Evolutionary conservation across 2,888 invertebrate genomes (phyloP).

Genomic region (Iphiclides podalirius): DNA sequence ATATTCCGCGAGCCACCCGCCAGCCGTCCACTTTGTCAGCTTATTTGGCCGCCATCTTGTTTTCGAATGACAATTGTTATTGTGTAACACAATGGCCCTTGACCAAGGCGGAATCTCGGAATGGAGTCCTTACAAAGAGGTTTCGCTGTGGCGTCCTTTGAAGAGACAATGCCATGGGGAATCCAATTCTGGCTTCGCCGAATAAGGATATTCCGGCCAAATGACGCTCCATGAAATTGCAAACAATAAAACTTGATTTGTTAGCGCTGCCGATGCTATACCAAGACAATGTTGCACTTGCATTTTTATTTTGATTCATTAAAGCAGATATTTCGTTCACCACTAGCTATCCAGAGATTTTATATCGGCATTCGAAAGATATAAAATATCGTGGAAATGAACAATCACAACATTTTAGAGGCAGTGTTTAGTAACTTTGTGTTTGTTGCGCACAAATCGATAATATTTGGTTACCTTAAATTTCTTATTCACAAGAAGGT

Average conservation of each 20-base stretch:
- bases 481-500: not conserved
- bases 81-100: constrained; percentile 55
- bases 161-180: constrained; percentile 34
- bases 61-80: constrained; percentile 63
- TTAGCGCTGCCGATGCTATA: constrained; percentile 5
- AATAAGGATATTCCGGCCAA: constrained; percentile 27
- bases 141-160: constrained; percentile 25
- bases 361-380: constrained; percentile 10
- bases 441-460: too few relatives aligned
- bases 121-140: constrained; percentile 16
- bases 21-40: constrained; percentile 49
- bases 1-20: constrained; percentile 49
- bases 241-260: constrained; percentile 20
- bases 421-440: too few relatives aligned
- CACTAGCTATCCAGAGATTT: constrained; percentile 15
- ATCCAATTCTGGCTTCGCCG: constrained; percentile 35
- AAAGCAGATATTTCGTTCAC: not conserved
- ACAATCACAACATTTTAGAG: not conserved
- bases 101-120: constrained; percentile 28
- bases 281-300: constrained; percentile 15
- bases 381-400: constrained; percentile 6
- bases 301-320: constrained; percentile 18
- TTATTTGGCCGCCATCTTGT: constrained; percentile 60
- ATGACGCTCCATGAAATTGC: constrained; percentile 11
- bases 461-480: constrained; percentile 2